Evolutionary conservation across 2,113 vertebrate genomes (phyloP).

Genomic region (Podiceps cristatus): DNA sequence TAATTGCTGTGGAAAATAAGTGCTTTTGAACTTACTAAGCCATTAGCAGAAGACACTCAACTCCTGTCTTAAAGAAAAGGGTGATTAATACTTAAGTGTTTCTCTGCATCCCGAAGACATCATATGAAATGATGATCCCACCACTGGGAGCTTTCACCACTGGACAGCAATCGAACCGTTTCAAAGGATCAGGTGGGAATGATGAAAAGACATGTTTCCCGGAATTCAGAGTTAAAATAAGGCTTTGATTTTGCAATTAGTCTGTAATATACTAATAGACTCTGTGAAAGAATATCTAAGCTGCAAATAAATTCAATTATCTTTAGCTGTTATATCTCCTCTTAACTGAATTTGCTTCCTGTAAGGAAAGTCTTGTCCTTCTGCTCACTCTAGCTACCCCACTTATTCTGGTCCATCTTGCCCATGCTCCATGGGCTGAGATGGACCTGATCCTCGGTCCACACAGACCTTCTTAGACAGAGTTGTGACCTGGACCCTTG

Average conservation of each 20-base stretch:
- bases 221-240: constrained; percentile 6
- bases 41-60: constrained; percentile 54
- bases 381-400: not conserved
- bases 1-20: constrained; percentile 53
- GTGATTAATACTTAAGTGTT: constrained; percentile 63
- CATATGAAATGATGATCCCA: constrained; percentile 1
- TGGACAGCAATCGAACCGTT: not conserved
- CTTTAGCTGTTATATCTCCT: not conserved
- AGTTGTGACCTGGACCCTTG: not conserved
- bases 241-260: constrained; percentile 13
- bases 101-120: not conserved
- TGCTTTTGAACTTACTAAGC: constrained; percentile 40
- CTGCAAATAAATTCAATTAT: not conserved
- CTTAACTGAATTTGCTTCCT: not conserved
- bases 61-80: not conserved
- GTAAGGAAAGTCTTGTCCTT: not conserved
- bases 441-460: not conserved
- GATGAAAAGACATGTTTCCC: not conserved
- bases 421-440: not conserved
- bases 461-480: not conserved
- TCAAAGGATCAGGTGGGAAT: not conserved
- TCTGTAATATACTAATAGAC: not conserved
- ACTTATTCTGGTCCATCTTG: not conserved
- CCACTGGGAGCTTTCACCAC: constrained; percentile 26
- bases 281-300: not conserved